A percentile compares a stretch with the other conserved stretches of the same genome.
Conservation (phyloP, 2,797 vertebrate genomes). For the Poecilia velifera region DNA sequence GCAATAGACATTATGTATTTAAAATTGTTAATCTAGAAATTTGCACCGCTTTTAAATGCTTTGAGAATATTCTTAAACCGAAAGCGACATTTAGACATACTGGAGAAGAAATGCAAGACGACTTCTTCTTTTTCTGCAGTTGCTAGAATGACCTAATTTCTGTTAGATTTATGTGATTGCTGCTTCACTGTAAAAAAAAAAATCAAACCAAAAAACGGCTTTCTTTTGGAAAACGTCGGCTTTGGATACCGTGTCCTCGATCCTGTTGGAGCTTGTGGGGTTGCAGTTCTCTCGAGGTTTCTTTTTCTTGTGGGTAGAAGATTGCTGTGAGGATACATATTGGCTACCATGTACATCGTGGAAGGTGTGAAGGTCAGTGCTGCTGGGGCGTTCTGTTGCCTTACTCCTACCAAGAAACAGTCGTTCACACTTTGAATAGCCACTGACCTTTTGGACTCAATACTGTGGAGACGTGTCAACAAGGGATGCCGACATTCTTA, state of each 20-base stretch:
- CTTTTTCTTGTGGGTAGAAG: neutral
- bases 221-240: slow-evolving; percentile 46
- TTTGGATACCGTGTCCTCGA: slow-evolving; percentile 65
- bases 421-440: slow-evolving; percentile 7
- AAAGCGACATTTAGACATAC: neutral
- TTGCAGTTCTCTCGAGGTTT: slow-evolving; percentile 2
- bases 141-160: neutral
- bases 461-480: neutral
- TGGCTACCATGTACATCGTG: slow-evolving; percentile 34
- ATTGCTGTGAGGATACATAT: slow-evolving; percentile 47
- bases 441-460: neutral
- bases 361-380: slow-evolving; percentile 36
- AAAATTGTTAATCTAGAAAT: neutral
- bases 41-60: neutral
- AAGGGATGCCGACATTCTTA: neutral
- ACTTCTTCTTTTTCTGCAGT: neutral
- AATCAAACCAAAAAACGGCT: neutral
- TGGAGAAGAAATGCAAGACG: neutral
- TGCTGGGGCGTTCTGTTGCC: slow-evolving; percentile 17
- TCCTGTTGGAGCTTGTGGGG: slow-evolving; percentile 41
- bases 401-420: slow-evolving; percentile 18
- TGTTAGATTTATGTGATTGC: slow-evolving; percentile 40
- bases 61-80: neutral
- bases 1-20: neutral
- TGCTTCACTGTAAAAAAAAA: slow-evolving; percentile 37